A percentile compares a stretch with the other conserved stretches of the same genome.
Evolutionary conservation across 2,888 invertebrate genomes (phyloP).

Genomic region (Mimas tiliae): DNA sequence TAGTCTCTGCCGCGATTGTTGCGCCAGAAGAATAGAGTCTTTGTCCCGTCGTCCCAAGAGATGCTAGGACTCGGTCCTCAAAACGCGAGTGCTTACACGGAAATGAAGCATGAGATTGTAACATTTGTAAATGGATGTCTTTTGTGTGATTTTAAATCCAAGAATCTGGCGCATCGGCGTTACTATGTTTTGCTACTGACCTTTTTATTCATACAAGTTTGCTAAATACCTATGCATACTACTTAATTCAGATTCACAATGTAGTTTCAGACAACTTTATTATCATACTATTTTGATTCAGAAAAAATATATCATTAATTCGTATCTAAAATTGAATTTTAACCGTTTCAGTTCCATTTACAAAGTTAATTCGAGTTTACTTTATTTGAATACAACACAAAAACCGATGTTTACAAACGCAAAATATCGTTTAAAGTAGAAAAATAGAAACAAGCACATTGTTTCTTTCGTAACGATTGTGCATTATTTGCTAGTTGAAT

Average conservation of each 20-base stretch:
- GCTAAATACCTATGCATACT: background rate
- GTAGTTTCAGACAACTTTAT: background rate
- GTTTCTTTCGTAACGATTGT: slow-evolving; percentile 32
- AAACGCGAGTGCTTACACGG: slow-evolving; percentile 46
- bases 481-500: slow-evolving; percentile 30
- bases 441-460: slow-evolving; percentile 27
- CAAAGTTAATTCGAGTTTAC: background rate
- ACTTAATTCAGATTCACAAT: background rate
- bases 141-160: slow-evolving; percentile 5
- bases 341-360: background rate
- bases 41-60: slow-evolving; percentile 61
- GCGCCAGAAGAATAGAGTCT: slow-evolving; percentile 60
- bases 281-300: background rate
- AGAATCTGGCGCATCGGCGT: background rate
- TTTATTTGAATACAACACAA: background rate
- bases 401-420: background rate
- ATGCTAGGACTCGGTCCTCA: slow-evolving; percentile 54
- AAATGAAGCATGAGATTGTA: slow-evolving; percentile 35
- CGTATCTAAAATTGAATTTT: background rate
- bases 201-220: background rate
- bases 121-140: slow-evolving; percentile 20
- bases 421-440: slow-evolving; percentile 4
- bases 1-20: slow-evolving; percentile 67
- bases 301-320: background rate
- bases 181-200: background rate